Evolutionary conservation across 2,888 invertebrate genomes (phyloP).

Genomic region (Dynastes maya): DNA sequence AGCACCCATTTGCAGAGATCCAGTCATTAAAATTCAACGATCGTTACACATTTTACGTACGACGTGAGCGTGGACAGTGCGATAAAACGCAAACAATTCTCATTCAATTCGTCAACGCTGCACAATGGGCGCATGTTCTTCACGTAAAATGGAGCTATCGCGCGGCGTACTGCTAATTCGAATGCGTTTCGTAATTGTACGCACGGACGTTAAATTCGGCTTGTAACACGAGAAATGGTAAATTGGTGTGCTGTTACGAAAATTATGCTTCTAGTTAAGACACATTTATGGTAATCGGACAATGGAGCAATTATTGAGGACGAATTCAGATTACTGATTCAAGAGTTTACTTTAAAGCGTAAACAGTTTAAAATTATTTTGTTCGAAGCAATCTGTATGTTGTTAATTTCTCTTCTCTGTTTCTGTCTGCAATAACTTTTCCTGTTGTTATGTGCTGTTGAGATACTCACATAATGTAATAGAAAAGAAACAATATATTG

Average conservation of each 20-base stretch:
- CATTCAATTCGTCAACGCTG: conserved; percentile 10
- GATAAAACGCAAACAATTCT: conserved; percentile 4
- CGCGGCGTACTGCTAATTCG: conserved; percentile 1
- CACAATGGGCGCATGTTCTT: conserved; percentile 15
- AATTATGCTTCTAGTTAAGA: neutral
- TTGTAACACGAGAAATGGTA: neutral
- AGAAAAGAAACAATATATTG: too few relatives aligned
- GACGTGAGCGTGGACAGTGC: neutral
- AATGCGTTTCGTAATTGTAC: conserved; percentile 14
- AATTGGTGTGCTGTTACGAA: neutral
- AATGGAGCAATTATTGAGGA: too few relatives aligned
- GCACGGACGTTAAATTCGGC: neutral
- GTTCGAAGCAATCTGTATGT: too few relatives aligned
- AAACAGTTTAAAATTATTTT: too few relatives aligned
- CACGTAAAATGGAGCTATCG: conserved; percentile 27
- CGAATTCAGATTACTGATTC: too few relatives aligned
- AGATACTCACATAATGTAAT: too few relatives aligned
- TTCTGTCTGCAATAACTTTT: too few relatives aligned
- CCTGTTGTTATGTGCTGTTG: too few relatives aligned
- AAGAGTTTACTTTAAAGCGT: too few relatives aligned
- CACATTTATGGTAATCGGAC: too few relatives aligned
- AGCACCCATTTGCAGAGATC: conserved; percentile 1
- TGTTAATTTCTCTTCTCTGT: too few relatives aligned
- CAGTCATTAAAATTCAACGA: conserved; percentile 5
- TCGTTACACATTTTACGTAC: conserved; percentile 27